Conservation (phyloP, 2,888 invertebrate genomes). For the Andricus quercusramuli region DNA sequence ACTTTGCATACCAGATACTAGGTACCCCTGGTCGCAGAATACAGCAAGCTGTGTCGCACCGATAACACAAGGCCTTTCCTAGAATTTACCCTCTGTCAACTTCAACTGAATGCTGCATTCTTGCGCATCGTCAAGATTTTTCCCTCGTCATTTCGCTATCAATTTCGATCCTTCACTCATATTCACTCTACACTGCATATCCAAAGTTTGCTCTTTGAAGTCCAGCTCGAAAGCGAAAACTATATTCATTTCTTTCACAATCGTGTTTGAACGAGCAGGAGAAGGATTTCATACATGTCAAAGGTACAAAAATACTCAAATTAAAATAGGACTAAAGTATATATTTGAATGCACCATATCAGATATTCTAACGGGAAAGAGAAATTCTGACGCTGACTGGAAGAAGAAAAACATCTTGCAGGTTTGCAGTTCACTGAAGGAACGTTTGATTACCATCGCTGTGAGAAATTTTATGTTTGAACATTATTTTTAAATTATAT, state of each 20-base stretch:
- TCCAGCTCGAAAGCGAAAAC: too few species aligned
- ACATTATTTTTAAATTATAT: not conserved
- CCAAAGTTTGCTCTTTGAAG: not conserved
- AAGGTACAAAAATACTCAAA: too few species aligned
- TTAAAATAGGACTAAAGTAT: too few species aligned
- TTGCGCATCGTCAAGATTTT: not conserved
- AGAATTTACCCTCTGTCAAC: not conserved
- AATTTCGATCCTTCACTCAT: not conserved
- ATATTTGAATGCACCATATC: too few species aligned
- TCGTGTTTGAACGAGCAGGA: too few species aligned
- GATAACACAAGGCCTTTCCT: constrained; percentile 60
- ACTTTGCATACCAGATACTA: constrained; percentile 68
- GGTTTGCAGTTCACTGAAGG: too few species aligned
- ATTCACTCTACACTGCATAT: not conserved
- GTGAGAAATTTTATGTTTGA: not conserved
- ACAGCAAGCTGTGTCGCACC: constrained; percentile 67
- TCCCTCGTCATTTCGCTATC: not conserved
- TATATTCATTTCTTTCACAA: too few species aligned
- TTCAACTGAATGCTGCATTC: constrained; percentile 14
- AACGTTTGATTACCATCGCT: too few species aligned
- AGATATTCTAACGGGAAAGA: too few species aligned
- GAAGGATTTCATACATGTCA: too few species aligned
- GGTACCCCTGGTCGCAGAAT: constrained; percentile 63
- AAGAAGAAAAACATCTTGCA: too few species aligned
- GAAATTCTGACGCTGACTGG: too few species aligned